These are phyloP conservation scores for Pegoplata infirma DNA, from an alignment of 2,888 invertebrate species.

Conservation along the genomic window DNA sequence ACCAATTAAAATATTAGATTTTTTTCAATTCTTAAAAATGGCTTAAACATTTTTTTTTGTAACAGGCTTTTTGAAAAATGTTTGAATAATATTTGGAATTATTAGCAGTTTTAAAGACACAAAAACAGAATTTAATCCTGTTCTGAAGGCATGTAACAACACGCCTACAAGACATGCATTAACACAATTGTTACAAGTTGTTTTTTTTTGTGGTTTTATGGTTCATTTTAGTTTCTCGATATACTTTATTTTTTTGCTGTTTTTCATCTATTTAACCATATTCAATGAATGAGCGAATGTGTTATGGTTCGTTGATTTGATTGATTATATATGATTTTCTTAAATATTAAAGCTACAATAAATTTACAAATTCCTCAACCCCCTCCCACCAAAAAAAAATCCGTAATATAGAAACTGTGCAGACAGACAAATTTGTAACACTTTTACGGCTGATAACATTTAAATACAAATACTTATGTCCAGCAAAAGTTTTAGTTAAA, in stretches of 20 bases:
- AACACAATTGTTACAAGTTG: conserved; percentile 35
- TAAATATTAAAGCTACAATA: conserved; percentile 3
- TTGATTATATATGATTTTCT: conserved; percentile 53
- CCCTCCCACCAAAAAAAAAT: no score
- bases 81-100: conserved; percentile 23
- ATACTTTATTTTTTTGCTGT: conserved; percentile 6
- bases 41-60: no score
- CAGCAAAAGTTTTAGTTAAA: no score
- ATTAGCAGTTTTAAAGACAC: conserved; percentile 27
- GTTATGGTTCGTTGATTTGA: conserved; percentile 48
- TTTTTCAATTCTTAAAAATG: neutral
- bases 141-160: conserved; percentile 28
- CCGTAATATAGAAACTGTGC: neutral
- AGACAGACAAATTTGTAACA: conserved; percentile 35
- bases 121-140: conserved; percentile 17
- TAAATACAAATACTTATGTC: conserved; percentile 7
- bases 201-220: conserved; percentile 27
- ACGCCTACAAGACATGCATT: conserved; percentile 50
- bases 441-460: conserved; percentile 37
- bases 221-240: neutral
- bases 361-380: no score
- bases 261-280: conserved; percentile 24
- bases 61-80: no score
- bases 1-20: conserved; percentile 52
- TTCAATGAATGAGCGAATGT: conserved; percentile 28